These are phyloP conservation scores for Lycia hirtaria DNA, from an alignment of 2,888 invertebrate genomes.

Conservation along the genomic window DNA sequence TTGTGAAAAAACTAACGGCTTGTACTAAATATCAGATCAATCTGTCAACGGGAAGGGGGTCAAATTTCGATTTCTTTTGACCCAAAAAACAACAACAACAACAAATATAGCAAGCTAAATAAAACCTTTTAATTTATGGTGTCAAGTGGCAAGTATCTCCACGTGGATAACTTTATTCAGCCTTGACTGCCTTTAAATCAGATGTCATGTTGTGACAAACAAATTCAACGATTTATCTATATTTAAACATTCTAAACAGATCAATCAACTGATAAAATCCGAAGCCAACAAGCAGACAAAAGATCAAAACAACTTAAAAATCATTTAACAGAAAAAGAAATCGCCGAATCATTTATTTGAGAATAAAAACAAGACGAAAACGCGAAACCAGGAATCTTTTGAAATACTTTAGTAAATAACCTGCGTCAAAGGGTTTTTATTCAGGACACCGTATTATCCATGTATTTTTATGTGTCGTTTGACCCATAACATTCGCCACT, in stretches of 20 bases:
- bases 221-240: too few relatives aligned
- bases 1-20: too few relatives aligned
- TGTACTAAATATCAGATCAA: too few relatives aligned
- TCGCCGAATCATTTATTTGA: not conserved
- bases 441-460: conserved; percentile 3
- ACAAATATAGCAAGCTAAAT: too few relatives aligned
- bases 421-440: conserved; percentile 11
- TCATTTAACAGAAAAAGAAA: not conserved
- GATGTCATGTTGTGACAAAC: too few relatives aligned
- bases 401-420: conserved; percentile 13
- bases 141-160: too few relatives aligned
- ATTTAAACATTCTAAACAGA: not conserved
- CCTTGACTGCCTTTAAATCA: too few relatives aligned
- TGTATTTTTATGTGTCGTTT: not conserved
- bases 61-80: too few relatives aligned
- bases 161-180: too few relatives aligned
- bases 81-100: too few relatives aligned
- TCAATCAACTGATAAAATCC: not conserved
- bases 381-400: conserved; percentile 17
- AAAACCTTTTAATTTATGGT: too few relatives aligned
- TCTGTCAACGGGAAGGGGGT: too few relatives aligned
- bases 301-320: not conserved
- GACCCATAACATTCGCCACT: not conserved
- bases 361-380: not conserved
- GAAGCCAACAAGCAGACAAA: not conserved